Evolutionary conservation across 2,113 vertebrate species (phyloP), one percentile per base, ranked within the genome.

Genomic region (Psittacula cyanocephala): DNA sequence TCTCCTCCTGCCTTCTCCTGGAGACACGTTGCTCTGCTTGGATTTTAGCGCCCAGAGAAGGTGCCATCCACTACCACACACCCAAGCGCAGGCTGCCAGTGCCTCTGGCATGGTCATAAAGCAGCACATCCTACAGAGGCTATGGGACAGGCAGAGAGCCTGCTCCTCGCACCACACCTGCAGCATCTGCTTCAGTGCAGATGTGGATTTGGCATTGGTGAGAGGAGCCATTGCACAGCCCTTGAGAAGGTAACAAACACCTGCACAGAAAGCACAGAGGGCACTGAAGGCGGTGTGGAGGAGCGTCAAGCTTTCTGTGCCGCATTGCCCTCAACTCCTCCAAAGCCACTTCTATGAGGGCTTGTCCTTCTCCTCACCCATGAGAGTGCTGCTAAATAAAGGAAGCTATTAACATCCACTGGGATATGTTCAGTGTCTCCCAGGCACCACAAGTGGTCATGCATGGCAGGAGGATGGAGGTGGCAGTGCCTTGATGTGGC

Each of bases 61-160:
- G 24, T 47, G 62, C 37, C 3, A 7, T 22, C 50, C 39, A 35
- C 46, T 17, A 35, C n/a, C 13, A 7, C 4, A 4, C 0, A 0
- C 53, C 17, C 3, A 1, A 13, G 16, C 4, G 3, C 23, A 22
- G 35, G 15, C 22, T 39, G 52, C 28, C 53, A 24, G 3, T 9
- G 16, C 44, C 39, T 52, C 60, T 14, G 16, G 11, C 46, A 39
- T 0, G 3, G 39, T 17, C 44, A 8, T 17, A 44, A 65, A 41
- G 59, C 59, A 71, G 43, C 15, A 59, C 55, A 9, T 13, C 14
- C 46, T 10, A 6, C 25, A 60, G 29, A 25, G 29, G 29, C 53
- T 46, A 47, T 12, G 39, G 52, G 41, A 11, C 55, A 25, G 24
- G 31, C 2, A 2, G 64, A 13, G 41, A 33, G 3, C 23, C 79